phyloP scores from a whole-genome alignment of 35 echinoderm and acorn worm species.

The Amphiura filiformis region DNA sequence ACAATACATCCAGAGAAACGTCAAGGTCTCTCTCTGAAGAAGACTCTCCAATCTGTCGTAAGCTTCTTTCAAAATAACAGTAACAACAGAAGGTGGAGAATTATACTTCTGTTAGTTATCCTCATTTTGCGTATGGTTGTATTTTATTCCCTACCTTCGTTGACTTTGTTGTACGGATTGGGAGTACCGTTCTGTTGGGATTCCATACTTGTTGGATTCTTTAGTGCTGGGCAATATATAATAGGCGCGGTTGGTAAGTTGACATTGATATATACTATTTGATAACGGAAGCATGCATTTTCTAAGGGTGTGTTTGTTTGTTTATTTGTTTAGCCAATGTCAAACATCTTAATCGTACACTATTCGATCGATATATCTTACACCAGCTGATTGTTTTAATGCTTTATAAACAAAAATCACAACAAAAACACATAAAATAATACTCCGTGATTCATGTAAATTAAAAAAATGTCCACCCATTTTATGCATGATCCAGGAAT shows the following conservation, averaged over 20 bases:
- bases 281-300: too few species aligned
- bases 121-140: slow-evolving; percentile 9
- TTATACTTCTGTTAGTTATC: slow-evolving; percentile 3
- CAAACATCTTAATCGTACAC: background rate
- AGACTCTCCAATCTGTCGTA: background rate
- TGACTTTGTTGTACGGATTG: slow-evolving; percentile 36
- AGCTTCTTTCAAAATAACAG: slow-evolving; percentile 42
- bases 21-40: background rate
- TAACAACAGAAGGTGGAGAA: slow-evolving; percentile 15
- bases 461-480: too few species aligned
- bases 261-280: background rate
- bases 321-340: background rate
- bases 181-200: slow-evolving; percentile 39
- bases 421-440: too few species aligned
- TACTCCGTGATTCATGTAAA: too few species aligned
- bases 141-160: slow-evolving; percentile 20
- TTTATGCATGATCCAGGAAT: slow-evolving; percentile 8
- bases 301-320: background rate
- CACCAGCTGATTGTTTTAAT: background rate
- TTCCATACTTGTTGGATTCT: slow-evolving; percentile 12
- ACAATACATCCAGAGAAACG: background rate
- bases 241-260: slow-evolving; percentile 25
- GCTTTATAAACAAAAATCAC: background rate
- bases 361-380: background rate
- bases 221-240: slow-evolving; percentile 33